Conservation (phyloP, 2,113 vertebrate species). For the Sceloporus tristichus region DNA sequence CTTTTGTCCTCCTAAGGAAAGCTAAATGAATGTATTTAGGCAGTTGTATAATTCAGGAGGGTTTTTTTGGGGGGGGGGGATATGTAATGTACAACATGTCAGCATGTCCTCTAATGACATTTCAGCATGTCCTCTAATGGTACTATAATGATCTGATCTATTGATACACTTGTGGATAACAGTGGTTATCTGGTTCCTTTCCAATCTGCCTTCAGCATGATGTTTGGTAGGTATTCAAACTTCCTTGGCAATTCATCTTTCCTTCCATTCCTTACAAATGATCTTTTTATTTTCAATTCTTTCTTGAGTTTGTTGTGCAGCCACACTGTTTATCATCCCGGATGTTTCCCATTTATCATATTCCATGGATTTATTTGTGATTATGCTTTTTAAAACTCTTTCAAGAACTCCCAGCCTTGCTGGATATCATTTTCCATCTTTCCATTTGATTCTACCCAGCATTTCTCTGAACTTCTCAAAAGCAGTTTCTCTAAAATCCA, state of each 20-base stretch:
- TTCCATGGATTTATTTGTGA: too few species aligned
- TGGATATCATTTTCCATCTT: too few species aligned
- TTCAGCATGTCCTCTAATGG: background rate
- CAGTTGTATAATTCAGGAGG: background rate
- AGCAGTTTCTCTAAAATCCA: too few species aligned
- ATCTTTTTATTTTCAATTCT: too few species aligned
- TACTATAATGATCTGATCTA: background rate
- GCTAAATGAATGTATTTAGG: background rate
- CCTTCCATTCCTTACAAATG: too few species aligned
- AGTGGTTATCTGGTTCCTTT: background rate
- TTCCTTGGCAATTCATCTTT: background rate
- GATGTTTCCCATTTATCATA: too few species aligned
- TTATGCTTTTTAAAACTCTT: too few species aligned
- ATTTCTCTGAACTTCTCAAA: too few species aligned
- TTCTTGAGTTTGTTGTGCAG: too few species aligned
- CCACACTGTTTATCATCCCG: too few species aligned
- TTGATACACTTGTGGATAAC: background rate
- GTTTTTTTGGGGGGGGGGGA: background rate
- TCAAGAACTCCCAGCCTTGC: too few species aligned
- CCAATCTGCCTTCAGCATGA: background rate
- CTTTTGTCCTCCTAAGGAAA: conserved; percentile 2
- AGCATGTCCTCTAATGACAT: background rate
- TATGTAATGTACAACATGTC: background rate
- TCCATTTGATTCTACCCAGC: too few species aligned
- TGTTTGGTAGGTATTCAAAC: background rate